These are phyloP conservation scores for Acanthis flammea DNA, from an alignment of 2,797 vertebrate species.

Conservation along the genomic window DNA sequence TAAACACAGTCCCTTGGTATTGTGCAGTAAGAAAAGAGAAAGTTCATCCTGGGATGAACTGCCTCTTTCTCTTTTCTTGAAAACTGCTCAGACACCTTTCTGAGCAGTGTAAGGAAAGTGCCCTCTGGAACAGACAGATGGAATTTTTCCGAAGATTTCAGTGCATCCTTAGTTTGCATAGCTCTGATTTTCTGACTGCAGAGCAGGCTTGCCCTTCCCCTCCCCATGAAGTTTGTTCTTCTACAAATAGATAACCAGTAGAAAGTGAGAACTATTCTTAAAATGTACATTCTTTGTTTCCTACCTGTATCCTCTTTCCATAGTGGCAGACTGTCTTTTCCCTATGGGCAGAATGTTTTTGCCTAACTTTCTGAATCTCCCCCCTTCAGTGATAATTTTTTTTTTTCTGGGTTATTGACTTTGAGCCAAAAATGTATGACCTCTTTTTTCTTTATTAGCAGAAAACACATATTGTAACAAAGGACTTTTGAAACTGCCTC, in stretches of 20 bases:
- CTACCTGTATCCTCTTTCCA: background rate
- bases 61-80: background rate
- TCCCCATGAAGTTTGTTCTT: background rate
- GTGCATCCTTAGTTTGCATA: background rate
- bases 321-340: background rate
- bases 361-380: background rate
- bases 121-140: background rate
- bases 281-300: background rate
- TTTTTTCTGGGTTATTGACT: background rate
- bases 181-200: background rate
- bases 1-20: background rate
- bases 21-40: background rate
- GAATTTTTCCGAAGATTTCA: background rate
- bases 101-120: background rate
- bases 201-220: background rate
- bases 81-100: background rate
- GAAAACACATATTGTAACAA: slow-evolving; percentile 46
- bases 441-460: background rate
- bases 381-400: background rate
- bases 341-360: background rate
- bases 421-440: slow-evolving; percentile 5
- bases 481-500: slow-evolving; percentile 44
- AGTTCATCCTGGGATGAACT: background rate
- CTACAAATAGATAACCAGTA: background rate
- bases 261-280: background rate